Percentiles rank a stretch among this genome's conserved stretches.
These are phyloP conservation scores for Lepus europaeus DNA, from an alignment of 2,113 vertebrate genomes.

Conservation along the genomic window DNA sequence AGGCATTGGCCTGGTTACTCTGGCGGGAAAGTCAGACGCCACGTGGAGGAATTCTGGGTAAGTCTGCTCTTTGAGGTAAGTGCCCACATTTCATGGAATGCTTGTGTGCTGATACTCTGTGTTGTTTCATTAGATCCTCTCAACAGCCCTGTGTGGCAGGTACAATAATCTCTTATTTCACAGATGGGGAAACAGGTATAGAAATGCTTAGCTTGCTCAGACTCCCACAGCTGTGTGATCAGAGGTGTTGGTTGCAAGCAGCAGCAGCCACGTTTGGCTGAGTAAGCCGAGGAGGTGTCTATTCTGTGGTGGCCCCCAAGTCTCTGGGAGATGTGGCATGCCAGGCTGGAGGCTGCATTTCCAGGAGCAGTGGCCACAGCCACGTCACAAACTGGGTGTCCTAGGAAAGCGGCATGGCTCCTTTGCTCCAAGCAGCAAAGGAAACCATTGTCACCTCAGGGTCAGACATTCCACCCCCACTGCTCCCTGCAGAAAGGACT, in stretches of 20 bases:
- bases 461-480: neutral
- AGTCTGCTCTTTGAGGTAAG: slow-evolving; percentile 41
- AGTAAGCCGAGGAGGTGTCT: neutral
- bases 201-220: neutral
- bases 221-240: neutral
- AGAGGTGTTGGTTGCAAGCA: neutral
- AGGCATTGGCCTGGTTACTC: slow-evolving; percentile 94
- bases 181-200: neutral
- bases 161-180: neutral
- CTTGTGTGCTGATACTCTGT: neutral
- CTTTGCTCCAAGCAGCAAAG: neutral
- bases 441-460: neutral
- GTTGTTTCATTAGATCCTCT: neutral
- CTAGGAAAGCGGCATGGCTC: neutral
- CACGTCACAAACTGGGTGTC: neutral
- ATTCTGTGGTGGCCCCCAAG: neutral
- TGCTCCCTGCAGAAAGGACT: neutral
- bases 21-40: slow-evolving; percentile 97
- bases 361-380: neutral
- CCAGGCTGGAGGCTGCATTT: neutral
- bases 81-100: neutral
- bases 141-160: neutral
- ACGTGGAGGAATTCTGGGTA: slow-evolving; percentile 96
- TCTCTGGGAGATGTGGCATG: neutral
- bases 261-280: neutral